A percentile compares a stretch with the other conserved stretches of the same genome.
phyloP scores from a whole-genome alignment of 2,113 vertebrate species.

The Anarhynchus alexandrinus region DNA sequence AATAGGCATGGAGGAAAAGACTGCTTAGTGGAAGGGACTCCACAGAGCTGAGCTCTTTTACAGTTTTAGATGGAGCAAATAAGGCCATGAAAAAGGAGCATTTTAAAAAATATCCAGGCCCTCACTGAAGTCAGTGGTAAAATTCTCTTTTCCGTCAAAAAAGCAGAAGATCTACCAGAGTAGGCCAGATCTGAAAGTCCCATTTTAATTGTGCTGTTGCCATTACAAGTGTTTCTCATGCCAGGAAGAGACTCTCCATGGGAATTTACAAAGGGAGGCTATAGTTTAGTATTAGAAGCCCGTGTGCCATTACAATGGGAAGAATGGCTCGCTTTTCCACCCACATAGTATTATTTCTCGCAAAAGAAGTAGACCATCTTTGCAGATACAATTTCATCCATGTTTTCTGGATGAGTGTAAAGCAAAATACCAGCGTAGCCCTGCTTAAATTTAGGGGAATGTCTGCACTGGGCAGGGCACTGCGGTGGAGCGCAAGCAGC shows the following conservation, averaged over 20 bases:
- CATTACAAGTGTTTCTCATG: background rate
- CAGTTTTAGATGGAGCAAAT: background rate
- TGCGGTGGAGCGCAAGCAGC: background rate
- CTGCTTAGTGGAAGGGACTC: background rate
- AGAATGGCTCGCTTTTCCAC: background rate
- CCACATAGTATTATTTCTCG: background rate
- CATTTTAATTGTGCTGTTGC: background rate
- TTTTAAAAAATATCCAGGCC: background rate
- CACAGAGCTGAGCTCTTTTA: background rate
- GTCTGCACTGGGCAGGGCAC: background rate
- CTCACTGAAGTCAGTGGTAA: background rate
- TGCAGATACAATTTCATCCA: background rate
- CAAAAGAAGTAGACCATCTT: background rate
- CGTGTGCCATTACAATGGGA: background rate
- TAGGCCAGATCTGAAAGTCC: background rate
- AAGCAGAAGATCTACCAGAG: background rate
- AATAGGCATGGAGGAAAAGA: conserved; percentile 14
- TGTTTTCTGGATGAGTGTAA: background rate
- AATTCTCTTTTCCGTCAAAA: background rate
- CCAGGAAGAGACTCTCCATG: background rate
- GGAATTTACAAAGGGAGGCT: background rate
- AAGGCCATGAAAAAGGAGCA: background rate
- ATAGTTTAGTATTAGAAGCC: background rate
- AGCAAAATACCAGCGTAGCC: background rate
- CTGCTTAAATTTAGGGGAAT: background rate